Percentiles rank a stretch among this genome's conserved stretches.
Conservation (phyloP, 2,113 vertebrate genomes). For the Prochilodus magdalenae region DNA sequence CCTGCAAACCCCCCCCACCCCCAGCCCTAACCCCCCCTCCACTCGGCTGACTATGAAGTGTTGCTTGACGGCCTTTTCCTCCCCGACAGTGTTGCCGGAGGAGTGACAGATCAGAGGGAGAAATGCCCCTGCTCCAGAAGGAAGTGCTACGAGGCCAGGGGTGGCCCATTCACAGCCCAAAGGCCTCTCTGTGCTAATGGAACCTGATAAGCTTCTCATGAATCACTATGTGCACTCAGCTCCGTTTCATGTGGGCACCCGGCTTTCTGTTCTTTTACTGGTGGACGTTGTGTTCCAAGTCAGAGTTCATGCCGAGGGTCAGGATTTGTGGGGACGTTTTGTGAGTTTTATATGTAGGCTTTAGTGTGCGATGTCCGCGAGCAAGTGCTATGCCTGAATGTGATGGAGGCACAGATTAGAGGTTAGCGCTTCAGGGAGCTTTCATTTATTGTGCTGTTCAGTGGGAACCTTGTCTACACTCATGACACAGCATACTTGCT, state of each 20-base stretch:
- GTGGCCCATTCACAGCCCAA: slow-evolving; percentile 39
- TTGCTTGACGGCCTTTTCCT: slow-evolving; percentile 57
- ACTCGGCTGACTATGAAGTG: slow-evolving; percentile 51
- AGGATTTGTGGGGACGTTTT: background rate
- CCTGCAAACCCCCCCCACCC: slow-evolving; percentile 23
- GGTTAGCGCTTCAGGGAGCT: background rate
- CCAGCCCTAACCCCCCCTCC: background rate
- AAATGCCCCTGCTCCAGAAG: slow-evolving; percentile 40
- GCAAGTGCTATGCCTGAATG: background rate
- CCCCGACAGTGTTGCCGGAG: slow-evolving; percentile 52
- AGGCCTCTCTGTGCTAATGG: slow-evolving; percentile 33
- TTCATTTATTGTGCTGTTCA: background rate
- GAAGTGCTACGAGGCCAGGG: slow-evolving; percentile 39
- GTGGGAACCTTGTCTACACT: background rate
- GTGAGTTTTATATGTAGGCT: background rate
- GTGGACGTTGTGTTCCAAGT: background rate
- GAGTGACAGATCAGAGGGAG: slow-evolving; percentile 43
- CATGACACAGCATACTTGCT: background rate
- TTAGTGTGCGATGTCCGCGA: background rate
- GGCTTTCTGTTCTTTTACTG: slow-evolving; percentile 3
- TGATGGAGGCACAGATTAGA: background rate
- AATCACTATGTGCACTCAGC: background rate
- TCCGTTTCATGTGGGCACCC: background rate
- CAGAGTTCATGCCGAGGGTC: slow-evolving; percentile 4
- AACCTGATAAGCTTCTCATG: slow-evolving; percentile 38